Evolutionary conservation across 2,113 vertebrate genomes (phyloP).

Genomic region (Peromyscus californicus): DNA sequence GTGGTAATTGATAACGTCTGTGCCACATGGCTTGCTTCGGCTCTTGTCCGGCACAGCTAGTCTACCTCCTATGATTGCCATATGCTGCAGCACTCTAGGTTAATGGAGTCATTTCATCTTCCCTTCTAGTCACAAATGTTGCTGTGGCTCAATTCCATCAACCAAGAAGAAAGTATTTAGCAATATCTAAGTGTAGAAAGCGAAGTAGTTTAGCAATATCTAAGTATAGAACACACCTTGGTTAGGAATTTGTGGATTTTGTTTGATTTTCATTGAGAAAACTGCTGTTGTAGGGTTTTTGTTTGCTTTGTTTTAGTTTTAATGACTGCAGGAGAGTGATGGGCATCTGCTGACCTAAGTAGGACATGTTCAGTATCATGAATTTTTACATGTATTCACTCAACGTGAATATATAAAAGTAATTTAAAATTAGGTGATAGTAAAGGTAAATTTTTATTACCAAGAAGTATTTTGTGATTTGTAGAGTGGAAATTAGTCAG

Average conservation of each 20-base stretch:
- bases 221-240: slow-evolving; percentile 71
- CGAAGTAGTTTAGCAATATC: slow-evolving; percentile 60
- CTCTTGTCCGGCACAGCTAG: slow-evolving; percentile 77
- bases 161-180: slow-evolving; percentile 75
- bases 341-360: slow-evolving; percentile 81
- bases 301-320: slow-evolving; percentile 10
- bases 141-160: slow-evolving; percentile 83
- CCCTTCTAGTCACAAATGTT: slow-evolving; percentile 85
- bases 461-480: slow-evolving; percentile 40
- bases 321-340: slow-evolving; percentile 76
- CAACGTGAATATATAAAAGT: slow-evolving; percentile 41
- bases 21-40: slow-evolving; percentile 76
- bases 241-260: slow-evolving; percentile 73
- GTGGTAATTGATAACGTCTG: slow-evolving; percentile 83
- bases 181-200: slow-evolving; percentile 31
- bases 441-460: slow-evolving; percentile 22
- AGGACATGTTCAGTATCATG: slow-evolving; percentile 55
- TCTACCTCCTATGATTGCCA: slow-evolving; percentile 82
- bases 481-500: slow-evolving; percentile 62
- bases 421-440: slow-evolving; percentile 54
- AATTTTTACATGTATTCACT: slow-evolving; percentile 57
- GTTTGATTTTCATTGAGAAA: slow-evolving; percentile 79
- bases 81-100: slow-evolving; percentile 81
- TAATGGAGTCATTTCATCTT: slow-evolving; percentile 83
- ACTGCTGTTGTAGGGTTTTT: slow-evolving; percentile 36